Percentiles rank a stretch among this genome's conserved stretches.
phyloP scores from a whole-genome alignment of 1,140 invertebrate species.

The Pemphigus obesinymphae region DNA sequence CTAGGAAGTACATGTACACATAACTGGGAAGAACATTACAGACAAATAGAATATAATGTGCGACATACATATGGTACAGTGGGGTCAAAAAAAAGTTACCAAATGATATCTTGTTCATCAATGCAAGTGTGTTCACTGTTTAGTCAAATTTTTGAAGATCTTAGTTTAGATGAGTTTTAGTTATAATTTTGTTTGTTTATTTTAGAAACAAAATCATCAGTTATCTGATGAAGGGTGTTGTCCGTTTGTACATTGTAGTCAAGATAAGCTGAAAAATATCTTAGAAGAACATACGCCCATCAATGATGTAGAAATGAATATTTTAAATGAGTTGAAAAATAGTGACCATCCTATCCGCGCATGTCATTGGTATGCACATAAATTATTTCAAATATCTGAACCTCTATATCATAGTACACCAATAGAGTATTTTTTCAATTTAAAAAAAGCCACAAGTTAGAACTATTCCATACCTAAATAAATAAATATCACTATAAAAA shows the following conservation, averaged over 20 bases:
- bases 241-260: slow-evolving; percentile 29
- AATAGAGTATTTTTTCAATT: slow-evolving; percentile 16
- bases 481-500: background rate
- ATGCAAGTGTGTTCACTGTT: slow-evolving; percentile 5
- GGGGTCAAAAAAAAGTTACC: slow-evolving; percentile 16
- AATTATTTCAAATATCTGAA: background rate
- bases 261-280: background rate
- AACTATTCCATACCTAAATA: background rate
- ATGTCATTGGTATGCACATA: slow-evolving; percentile 31
- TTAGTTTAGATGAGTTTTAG: background rate
- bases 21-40: slow-evolving; percentile 12
- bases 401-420: background rate
- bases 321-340: slow-evolving; percentile 20
- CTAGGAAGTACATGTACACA: background rate
- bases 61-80: slow-evolving; percentile 8
- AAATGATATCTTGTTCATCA: slow-evolving; percentile 7
- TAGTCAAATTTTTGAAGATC: background rate
- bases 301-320: background rate
- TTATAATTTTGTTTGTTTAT: background rate
- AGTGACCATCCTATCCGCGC: slow-evolving; percentile 26
- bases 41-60: slow-evolving; percentile 23
- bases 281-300: background rate
- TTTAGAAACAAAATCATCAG: slow-evolving; percentile 17
- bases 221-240: slow-evolving; percentile 20
- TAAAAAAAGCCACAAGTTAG: background rate